phyloP scores from a whole-genome alignment of 2,888 invertebrate genomes.

The Orgyia antiqua region DNA sequence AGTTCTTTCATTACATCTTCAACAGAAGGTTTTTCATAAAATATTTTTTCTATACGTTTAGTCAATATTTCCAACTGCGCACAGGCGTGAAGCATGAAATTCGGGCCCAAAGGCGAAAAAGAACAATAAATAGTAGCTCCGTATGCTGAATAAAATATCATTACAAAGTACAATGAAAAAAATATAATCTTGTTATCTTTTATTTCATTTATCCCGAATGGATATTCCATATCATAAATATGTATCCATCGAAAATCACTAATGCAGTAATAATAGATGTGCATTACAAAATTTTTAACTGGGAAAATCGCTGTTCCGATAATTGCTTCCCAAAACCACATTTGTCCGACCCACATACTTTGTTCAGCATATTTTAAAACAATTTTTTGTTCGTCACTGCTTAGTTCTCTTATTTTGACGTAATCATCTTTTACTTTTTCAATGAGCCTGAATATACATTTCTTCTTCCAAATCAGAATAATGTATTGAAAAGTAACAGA shows the following conservation, averaged over 20 bases:
- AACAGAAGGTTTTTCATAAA: too few species aligned
- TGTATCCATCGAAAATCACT: conserved; percentile 26
- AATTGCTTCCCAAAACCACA: conserved; percentile 25
- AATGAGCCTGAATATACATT: conserved; percentile 19
- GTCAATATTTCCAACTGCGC: conserved; percentile 38
- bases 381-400: conserved; percentile 23
- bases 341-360: too few species aligned
- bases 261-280: conserved; percentile 19
- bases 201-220: conserved; percentile 25
- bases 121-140: conserved; percentile 25
- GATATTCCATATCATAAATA: conserved; percentile 30
- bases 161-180: conserved; percentile 7
- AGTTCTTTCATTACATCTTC: conserved; percentile 19
- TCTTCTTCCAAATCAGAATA: conserved; percentile 5
- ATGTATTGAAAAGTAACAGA: conserved; percentile 1
- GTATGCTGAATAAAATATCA: conserved; percentile 18
- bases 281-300: conserved; percentile 19
- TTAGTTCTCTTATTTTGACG: conserved; percentile 10
- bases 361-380: conserved; percentile 25
- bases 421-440: conserved; percentile 33
- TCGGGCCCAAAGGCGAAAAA: conserved; percentile 40
- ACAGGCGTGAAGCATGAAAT: conserved; percentile 44
- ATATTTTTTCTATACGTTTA: conserved; percentile 27
- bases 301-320: conserved; percentile 10
- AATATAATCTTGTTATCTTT: conserved; percentile 25